Evolutionary conservation across 2,888 invertebrate genomes (phyloP).

Genomic region (Tipula vernalis): DNA sequence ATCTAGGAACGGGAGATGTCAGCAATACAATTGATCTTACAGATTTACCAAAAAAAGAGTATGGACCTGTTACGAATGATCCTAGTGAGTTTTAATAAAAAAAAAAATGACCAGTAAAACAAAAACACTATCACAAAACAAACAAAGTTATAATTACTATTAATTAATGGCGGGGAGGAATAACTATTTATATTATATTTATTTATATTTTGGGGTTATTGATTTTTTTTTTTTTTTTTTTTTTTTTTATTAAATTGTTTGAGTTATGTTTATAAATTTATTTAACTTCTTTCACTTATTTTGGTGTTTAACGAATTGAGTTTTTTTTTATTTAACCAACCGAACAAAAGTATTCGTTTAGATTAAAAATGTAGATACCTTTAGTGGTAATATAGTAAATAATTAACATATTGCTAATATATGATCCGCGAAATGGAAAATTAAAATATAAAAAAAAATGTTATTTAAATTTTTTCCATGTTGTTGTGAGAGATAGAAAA

Average conservation of each 20-base stretch:
- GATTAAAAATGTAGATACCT: not conserved
- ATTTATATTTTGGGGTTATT: not conserved
- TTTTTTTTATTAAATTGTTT: not conserved
- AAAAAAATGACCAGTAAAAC: not conserved
- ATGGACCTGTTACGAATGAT: conserved; percentile 64
- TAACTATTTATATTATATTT: not conserved
- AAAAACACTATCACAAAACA: not conserved
- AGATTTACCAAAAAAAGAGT: conserved; percentile 44
- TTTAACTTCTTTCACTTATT: not conserved
- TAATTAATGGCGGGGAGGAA: not conserved
- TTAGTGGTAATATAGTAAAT: not conserved
- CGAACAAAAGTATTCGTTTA: not conserved
- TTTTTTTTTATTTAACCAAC: not conserved
- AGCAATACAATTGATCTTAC: conserved; percentile 50
- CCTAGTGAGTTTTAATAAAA: conserved; percentile 53
- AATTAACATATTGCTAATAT: not conserved
- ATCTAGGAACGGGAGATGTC: conserved; percentile 51
- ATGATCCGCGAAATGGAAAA: not conserved
- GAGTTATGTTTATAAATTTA: not conserved
- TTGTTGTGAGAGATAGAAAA: too few species aligned
- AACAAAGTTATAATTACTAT: not conserved
- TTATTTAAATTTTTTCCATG: not conserved
- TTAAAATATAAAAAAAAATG: not conserved
- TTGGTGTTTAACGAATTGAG: not conserved
- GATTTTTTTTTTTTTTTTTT: not conserved